phyloP scores from a whole-genome alignment of 1,140 invertebrate species.

The Drosophila willistoni region DNA sequence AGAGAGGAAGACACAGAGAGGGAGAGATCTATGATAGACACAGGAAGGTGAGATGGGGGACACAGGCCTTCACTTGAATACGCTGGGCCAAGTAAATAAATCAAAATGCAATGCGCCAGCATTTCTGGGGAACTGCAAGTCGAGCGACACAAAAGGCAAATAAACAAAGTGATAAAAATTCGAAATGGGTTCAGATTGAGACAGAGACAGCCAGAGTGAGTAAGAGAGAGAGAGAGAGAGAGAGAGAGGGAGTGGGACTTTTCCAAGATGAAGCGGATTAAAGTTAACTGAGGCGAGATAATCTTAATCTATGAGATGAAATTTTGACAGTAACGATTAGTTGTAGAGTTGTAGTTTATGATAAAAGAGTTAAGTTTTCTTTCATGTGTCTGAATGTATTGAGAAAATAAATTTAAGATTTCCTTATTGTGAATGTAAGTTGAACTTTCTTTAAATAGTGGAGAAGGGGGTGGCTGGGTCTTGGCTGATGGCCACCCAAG shows the following conservation, averaged over 20 bases:
- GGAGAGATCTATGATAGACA: neutral
- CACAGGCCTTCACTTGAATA: slow-evolving; percentile 15
- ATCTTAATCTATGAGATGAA: slow-evolving; percentile 9
- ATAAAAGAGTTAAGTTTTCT: slow-evolving; percentile 2
- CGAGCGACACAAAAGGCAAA: slow-evolving; percentile 51
- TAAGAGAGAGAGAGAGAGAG: neutral
- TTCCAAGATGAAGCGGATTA: neutral
- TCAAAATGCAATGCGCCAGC: slow-evolving; percentile 55
- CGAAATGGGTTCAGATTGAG: slow-evolving; percentile 27
- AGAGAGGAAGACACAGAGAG: neutral
- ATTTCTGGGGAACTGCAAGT: slow-evolving; percentile 55
- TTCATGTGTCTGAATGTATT: neutral
- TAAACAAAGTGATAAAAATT: slow-evolving; percentile 54
- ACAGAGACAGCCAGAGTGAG: neutral
- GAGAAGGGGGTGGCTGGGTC: too few relatives aligned
- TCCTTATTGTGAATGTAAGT: neutral
- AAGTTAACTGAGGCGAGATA: slow-evolving; percentile 18
- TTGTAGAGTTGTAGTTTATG: slow-evolving; percentile 1
- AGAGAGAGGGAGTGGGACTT: neutral
- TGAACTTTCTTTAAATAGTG: neutral
- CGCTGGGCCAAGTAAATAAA: slow-evolving; percentile 70
- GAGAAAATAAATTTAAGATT: neutral
- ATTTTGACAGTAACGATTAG: slow-evolving; percentile 12
- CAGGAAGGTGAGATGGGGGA: neutral
- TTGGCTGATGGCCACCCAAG: neutral